Percentiles rank a stretch among this genome's conserved stretches.
These are phyloP conservation scores for Python bivittatus DNA, from an alignment of 2,113 vertebrate species.

Conservation along the genomic window DNA sequence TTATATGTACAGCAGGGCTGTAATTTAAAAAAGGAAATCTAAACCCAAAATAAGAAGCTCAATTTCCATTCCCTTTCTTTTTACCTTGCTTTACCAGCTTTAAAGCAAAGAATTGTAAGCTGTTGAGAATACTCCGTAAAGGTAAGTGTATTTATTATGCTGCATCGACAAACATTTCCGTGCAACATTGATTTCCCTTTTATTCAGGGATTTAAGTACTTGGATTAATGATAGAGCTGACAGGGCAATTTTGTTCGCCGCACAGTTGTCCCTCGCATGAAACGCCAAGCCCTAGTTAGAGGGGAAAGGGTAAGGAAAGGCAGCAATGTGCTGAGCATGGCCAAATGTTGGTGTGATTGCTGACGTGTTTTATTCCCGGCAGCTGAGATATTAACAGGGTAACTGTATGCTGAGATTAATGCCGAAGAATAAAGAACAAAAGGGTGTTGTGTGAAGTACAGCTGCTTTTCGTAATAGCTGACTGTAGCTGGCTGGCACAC, in stretches of 20 bases:
- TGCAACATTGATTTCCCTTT: conserved; percentile 69
- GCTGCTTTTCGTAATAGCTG: conserved; percentile 59
- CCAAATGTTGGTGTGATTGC: conserved; percentile 64
- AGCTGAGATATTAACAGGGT: conserved; percentile 64
- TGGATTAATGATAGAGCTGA: conserved; percentile 76
- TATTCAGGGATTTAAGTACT: conserved; percentile 67
- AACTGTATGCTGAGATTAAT: conserved; percentile 72
- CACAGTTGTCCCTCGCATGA: conserved; percentile 57
- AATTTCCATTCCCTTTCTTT: background rate
- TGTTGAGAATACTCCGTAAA: conserved; percentile 62
- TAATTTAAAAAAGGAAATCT: background rate
- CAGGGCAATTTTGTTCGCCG: conserved; percentile 68
- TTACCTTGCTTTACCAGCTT: conserved; percentile 60
- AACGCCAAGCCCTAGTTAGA: conserved; percentile 64
- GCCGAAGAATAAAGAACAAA: conserved; percentile 61
- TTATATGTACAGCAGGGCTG: background rate
- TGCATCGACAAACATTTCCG: conserved; percentile 70
- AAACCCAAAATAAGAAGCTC: background rate
- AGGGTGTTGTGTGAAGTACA: conserved; percentile 35
- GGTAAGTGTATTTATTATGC: conserved; percentile 77
- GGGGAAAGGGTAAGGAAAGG: conserved; percentile 54
- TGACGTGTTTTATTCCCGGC: conserved; percentile 69
- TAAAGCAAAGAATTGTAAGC: conserved; percentile 57
- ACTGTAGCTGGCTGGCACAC: conserved; percentile 60
- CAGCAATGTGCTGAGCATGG: conserved; percentile 69